Percentiles rank a stretch among this genome's conserved stretches.
phyloP scores from a whole-genome alignment of 1,140 invertebrate species.

The Diprion similis region DNA sequence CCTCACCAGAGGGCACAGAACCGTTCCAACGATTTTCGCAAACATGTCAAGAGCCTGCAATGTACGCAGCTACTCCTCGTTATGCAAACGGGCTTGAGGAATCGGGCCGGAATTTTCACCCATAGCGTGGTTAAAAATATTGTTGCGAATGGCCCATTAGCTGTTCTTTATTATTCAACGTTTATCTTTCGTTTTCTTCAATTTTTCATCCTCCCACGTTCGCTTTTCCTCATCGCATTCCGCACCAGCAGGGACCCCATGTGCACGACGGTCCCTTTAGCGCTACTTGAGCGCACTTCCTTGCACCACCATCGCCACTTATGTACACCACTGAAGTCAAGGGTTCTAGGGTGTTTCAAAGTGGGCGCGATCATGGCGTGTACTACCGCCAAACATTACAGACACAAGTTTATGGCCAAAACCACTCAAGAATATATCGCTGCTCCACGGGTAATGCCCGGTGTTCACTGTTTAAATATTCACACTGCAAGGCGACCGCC shows the following conservation, averaged over 20 bases:
- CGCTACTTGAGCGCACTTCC: neutral
- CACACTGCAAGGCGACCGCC: too few species aligned
- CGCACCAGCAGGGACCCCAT: neutral
- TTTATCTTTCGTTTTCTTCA: neutral
- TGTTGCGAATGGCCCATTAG: too few species aligned
- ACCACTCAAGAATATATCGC: slow-evolving; percentile 57
- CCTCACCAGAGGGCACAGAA: neutral
- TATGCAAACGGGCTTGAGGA: neutral
- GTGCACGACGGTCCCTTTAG: neutral
- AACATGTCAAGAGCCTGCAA: too few species aligned
- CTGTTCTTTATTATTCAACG: neutral
- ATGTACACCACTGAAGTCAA: neutral
- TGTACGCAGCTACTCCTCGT: neutral
- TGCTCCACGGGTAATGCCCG: slow-evolving; percentile 30
- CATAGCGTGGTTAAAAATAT: too few species aligned
- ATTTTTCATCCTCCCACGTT: too few species aligned
- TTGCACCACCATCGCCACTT: neutral
- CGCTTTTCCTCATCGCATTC: too few species aligned
- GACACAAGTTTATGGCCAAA: slow-evolving; percentile 55
- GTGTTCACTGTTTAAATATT: slow-evolving; percentile 24
- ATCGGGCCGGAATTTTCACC: too few species aligned
- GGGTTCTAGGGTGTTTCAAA: neutral
- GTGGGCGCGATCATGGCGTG: slow-evolving; percentile 14
- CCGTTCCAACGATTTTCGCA: neutral
- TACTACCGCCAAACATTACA: slow-evolving; percentile 26